phyloP scores from a whole-genome alignment of 2,113 vertebrate genomes.

The Phaethon lepturus region DNA sequence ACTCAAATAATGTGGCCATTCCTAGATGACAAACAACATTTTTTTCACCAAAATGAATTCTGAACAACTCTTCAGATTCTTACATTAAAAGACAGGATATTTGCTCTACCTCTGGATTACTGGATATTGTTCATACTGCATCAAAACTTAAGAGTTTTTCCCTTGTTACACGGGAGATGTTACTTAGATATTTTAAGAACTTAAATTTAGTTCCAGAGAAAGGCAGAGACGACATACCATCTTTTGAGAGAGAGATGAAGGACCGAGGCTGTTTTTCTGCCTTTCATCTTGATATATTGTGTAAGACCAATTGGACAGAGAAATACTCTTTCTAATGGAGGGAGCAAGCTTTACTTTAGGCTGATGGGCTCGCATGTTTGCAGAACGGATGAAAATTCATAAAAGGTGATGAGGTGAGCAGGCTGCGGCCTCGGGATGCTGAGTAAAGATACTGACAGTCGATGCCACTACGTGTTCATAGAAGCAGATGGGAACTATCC shows the following conservation, averaged over 20 bases:
- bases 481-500: neutral
- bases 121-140: neutral
- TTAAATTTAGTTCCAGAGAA: neutral
- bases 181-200: conserved; percentile 20
- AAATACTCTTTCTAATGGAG: neutral
- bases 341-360: conserved; percentile 30
- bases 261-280: neutral
- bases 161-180: neutral
- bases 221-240: neutral
- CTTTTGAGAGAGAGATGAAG: neutral
- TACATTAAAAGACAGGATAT: neutral
- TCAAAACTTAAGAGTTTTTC: neutral
- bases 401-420: neutral
- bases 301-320: neutral
- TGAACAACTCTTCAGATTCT: neutral
- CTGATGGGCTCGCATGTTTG: neutral
- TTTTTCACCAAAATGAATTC: neutral
- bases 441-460: neutral
- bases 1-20: neutral
- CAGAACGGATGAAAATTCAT: conserved; percentile 32
- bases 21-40: neutral
- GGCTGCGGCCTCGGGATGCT: neutral
- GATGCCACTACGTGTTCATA: rapidly evolving
- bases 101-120: neutral
- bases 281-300: conserved; percentile 39